Conservation (phyloP, 2,797 vertebrate species). For the Enteromius argenteus region DNA sequence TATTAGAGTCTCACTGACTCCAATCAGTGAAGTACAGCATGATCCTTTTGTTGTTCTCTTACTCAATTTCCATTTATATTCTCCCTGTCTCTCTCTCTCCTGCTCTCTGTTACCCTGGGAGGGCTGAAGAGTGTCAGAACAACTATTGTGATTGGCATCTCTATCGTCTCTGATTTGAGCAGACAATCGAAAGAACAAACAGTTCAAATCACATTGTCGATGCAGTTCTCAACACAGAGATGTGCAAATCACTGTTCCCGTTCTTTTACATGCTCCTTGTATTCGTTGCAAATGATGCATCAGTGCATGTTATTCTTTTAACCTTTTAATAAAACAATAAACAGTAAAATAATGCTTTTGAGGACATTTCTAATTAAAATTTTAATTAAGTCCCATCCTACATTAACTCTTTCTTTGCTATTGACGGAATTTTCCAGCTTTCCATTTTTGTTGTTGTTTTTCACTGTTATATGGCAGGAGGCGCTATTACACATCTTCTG, state of each 20-base stretch:
- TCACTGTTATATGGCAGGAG: too few relatives aligned
- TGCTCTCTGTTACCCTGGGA: not conserved
- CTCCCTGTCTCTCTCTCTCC: not conserved
- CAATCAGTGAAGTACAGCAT: slow-evolving; percentile 12
- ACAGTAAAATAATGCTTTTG: not conserved
- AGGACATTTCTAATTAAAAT: not conserved
- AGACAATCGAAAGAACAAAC: not conserved
- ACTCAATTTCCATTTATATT: not conserved
- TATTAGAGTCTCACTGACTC: slow-evolving; percentile 1
- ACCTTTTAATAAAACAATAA: not conserved
- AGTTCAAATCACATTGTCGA: not conserved
- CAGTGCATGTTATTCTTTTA: not conserved
- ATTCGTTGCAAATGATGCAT: not conserved
- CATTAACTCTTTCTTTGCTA: too few relatives aligned
- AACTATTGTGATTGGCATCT: slow-evolving; percentile 24
- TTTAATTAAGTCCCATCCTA: not conserved
- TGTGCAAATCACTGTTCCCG: not conserved
- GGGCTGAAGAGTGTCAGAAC: slow-evolving; percentile 12
- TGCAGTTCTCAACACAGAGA: not conserved
- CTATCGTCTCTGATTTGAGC: slow-evolving; percentile 4
- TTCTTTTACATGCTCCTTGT: not conserved
- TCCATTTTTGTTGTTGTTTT: too few relatives aligned
- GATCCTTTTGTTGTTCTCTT: not conserved
- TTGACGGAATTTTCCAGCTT: too few relatives aligned
- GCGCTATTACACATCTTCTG: too few relatives aligned